A percentile compares a stretch with the other conserved stretches of the same genome.
Conservation (phyloP, 2,888 invertebrate genomes). For the Balanococcus diminutus region DNA sequence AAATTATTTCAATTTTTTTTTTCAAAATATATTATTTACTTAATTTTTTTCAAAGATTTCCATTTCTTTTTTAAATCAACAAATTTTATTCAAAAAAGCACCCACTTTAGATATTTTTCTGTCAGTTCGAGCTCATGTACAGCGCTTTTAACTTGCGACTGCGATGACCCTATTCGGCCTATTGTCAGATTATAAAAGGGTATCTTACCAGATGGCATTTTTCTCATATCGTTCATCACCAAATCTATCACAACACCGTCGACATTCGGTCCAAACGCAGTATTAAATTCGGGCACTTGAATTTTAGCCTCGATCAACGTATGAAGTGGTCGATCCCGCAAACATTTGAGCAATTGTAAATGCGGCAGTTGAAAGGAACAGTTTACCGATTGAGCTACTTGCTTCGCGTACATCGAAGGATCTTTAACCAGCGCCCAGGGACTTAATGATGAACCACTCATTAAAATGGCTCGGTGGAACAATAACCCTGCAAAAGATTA, state of each 20-base stretch:
- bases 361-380: conserved; percentile 70
- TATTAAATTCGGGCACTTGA: conserved; percentile 76
- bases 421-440: conserved; percentile 86
- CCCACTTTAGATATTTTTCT: no score
- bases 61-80: no score
- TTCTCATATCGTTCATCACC: conserved; percentile 33
- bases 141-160: no score
- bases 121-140: no score
- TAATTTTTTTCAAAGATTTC: no score
- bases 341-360: conserved; percentile 74
- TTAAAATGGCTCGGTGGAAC: conserved; percentile 86
- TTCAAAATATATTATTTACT: no score
- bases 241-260: conserved; percentile 78
- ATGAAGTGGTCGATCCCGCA: conserved; percentile 76
- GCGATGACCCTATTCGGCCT: no score
- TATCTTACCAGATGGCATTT: background rate
- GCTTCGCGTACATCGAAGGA: conserved; percentile 75
- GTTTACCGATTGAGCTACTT: conserved; percentile 83
- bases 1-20: no score
- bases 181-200: no score
- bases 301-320: conserved; percentile 52
- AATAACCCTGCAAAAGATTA: conserved; percentile 71
- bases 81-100: no score
- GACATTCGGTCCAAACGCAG: conserved; percentile 90
- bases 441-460: conserved; percentile 89